Evolutionary conservation across 2,888 invertebrate species (phyloP).

Genomic region (Sphaeridia pumilis): DNA sequence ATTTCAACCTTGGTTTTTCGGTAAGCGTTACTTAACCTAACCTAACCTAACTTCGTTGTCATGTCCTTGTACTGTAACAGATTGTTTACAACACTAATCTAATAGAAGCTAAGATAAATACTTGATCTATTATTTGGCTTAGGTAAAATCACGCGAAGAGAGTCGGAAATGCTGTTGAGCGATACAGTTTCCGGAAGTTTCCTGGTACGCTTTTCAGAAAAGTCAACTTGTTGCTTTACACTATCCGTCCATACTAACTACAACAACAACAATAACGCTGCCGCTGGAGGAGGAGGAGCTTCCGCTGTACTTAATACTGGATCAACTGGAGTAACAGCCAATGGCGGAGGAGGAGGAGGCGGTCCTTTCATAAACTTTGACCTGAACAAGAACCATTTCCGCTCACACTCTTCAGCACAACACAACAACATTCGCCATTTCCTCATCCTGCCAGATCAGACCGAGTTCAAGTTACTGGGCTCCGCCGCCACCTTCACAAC

Average conservation of each 20-base stretch:
- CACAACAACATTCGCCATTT: conserved; percentile 10
- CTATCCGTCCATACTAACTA: conserved; percentile 2
- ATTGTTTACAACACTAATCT: not conserved
- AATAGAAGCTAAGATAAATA: no score
- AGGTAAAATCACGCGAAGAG: conserved; percentile 15
- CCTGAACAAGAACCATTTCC: no score
- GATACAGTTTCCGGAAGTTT: conserved; percentile 1
- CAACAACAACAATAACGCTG: not conserved
- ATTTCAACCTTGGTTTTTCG: conserved; percentile 16
- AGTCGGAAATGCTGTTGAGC: conserved; percentile 9
- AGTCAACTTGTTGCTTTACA: conserved; percentile 5
- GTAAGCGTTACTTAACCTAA: no score
- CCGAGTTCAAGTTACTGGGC: conserved; percentile 8
- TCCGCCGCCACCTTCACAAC: conserved; percentile 6
- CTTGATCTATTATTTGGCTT: no score
- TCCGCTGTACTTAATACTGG: not conserved
- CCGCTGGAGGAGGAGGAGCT: not conserved
- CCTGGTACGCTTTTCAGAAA: conserved; percentile 8
- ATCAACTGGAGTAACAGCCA: no score
- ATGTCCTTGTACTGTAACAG: not conserved
- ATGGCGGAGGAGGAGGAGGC: no score
- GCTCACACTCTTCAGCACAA: no score
- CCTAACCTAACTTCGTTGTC: not conserved
- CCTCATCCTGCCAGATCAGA: not conserved
- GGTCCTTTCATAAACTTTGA: no score